These are phyloP conservation scores for Chymomyza procnemis DNA, from an alignment of 2,888 invertebrate species.

Conservation along the genomic window DNA sequence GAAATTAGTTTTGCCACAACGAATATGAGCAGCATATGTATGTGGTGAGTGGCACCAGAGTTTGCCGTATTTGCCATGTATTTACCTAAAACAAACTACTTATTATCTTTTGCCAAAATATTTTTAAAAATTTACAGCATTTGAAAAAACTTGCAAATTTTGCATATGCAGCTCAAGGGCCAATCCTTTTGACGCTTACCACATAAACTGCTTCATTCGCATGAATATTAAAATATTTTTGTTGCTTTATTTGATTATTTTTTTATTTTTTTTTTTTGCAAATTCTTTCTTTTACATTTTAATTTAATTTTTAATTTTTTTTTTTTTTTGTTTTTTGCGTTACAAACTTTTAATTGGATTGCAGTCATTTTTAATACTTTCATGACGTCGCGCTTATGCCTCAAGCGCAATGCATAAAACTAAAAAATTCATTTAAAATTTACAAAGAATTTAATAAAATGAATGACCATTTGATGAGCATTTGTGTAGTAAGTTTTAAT, in stretches of 20 bases:
- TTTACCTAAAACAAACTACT: neutral
- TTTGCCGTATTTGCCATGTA: neutral
- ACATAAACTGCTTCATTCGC: conserved; percentile 14
- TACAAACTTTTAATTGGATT: conserved; percentile 68
- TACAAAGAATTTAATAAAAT: neutral
- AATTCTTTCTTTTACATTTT: too few relatives aligned
- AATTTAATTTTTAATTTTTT: neutral
- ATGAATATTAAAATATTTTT: conserved; percentile 61
- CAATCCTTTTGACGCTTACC: neutral
- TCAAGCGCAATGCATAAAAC: conserved; percentile 32
- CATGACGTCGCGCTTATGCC: conserved; percentile 32
- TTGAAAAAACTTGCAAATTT: neutral
- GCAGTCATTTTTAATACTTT: conserved; percentile 63
- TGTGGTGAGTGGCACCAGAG: too few relatives aligned
- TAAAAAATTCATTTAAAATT: conserved; percentile 64
- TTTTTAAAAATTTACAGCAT: neutral
- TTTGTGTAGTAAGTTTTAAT: too few relatives aligned
- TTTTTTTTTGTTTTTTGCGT: conserved; percentile 34
- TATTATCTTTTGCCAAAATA: neutral
- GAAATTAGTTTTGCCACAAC: neutral
- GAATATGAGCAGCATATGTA: too few relatives aligned
- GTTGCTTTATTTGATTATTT: conserved; percentile 55
- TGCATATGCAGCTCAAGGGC: neutral
- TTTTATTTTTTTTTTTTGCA: neutral
- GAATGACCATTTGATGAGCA: neutral